Percentiles rank a stretch among this genome's conserved stretches.
phyloP scores from a whole-genome alignment of 37 sponge, comb jelly and placozoan genomes.

The Halisarca cf. caerulea region DNA sequence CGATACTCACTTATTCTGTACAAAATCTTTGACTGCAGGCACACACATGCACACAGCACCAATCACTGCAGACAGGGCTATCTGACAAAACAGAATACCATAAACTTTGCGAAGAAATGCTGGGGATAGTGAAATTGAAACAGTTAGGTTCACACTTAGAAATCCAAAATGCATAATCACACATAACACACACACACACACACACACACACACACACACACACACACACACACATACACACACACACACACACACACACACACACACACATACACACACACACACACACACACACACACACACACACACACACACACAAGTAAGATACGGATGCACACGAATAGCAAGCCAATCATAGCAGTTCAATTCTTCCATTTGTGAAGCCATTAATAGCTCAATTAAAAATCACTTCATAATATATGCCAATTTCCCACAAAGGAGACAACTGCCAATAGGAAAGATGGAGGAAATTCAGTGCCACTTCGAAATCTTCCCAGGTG shows the following conservation, averaged over 20 bases:
- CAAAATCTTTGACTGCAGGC: constrained; percentile 51
- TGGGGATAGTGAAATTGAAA: background rate
- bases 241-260: background rate
- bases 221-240: background rate
- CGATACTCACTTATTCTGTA: constrained; percentile 70
- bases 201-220: constrained; percentile 22
- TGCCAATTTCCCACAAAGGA: too few species aligned
- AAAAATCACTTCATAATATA: too few species aligned
- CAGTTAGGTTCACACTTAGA: background rate
- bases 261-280: background rate
- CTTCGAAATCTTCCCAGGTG: too few species aligned
- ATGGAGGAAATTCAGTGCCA: too few species aligned
- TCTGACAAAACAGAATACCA: constrained; percentile 83
- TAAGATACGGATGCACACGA: background rate
- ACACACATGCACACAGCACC: constrained; percentile 56
- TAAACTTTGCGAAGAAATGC: constrained; percentile 96
- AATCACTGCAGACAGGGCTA: constrained; percentile 64
- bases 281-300: constrained; percentile 20
- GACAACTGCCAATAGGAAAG: too few species aligned
- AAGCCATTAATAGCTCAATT: too few species aligned
- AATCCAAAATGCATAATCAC: background rate
- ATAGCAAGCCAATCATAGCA: too few species aligned
- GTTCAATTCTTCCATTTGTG: too few species aligned
- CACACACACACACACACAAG: background rate
- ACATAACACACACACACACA: constrained; percentile 24